phyloP scores from a whole-genome alignment of 1,140 invertebrate genomes.

The Panulirus ornatus region DNA sequence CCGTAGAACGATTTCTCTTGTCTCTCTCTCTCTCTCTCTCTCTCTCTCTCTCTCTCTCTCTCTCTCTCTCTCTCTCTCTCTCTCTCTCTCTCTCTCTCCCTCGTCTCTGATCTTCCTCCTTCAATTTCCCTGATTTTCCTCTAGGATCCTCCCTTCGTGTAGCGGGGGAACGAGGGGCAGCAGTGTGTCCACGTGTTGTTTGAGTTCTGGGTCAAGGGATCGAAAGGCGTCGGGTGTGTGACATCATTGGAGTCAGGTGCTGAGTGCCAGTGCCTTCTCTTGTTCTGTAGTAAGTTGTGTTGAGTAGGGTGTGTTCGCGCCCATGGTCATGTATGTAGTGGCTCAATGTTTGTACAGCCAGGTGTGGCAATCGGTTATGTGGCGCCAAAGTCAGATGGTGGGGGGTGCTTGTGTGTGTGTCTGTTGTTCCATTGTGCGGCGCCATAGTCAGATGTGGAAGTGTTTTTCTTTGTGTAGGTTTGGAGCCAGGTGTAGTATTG shows the following conservation, averaged over 20 bases:
- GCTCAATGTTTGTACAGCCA: background rate
- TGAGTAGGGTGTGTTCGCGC: too few relatives aligned
- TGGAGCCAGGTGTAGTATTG: too few relatives aligned
- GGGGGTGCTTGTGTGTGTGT: conserved; percentile 16
- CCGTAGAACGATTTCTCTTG: too few relatives aligned
- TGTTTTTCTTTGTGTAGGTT: too few relatives aligned
- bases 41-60: too few relatives aligned
- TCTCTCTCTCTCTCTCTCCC: conserved; percentile 2
- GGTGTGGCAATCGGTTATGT: background rate
- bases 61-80: background rate
- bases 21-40: too few relatives aligned
- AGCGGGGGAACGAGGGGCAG: too few relatives aligned
- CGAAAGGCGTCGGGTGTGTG: too few relatives aligned
- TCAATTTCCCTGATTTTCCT: background rate
- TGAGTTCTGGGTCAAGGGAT: background rate
- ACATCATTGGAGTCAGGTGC: too few relatives aligned
- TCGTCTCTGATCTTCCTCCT: background rate
- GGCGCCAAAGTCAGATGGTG: background rate
- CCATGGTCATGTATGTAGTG: too few relatives aligned
- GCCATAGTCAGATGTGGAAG: background rate
- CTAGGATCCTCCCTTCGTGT: background rate
- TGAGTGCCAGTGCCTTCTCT: too few relatives aligned
- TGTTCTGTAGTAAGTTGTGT: too few relatives aligned
- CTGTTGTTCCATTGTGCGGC: background rate
- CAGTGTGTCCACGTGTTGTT: background rate